Conservation (phyloP, 2,888 invertebrate genomes). For the Monochamus alternatus region DNA sequence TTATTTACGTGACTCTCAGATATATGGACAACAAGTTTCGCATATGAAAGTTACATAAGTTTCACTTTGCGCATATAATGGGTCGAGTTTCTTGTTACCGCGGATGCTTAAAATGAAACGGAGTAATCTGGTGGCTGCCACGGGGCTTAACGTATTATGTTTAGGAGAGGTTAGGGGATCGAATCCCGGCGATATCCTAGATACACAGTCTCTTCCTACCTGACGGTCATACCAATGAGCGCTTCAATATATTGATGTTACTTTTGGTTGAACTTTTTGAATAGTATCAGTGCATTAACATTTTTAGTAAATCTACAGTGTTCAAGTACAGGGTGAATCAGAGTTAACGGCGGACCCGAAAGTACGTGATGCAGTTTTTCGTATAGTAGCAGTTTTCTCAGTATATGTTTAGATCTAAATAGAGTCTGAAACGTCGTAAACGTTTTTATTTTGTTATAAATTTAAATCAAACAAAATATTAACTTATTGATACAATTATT, state of each 20-base stretch:
- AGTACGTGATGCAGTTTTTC: too few species aligned
- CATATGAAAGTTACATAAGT: slow-evolving; percentile 7
- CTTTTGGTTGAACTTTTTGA: too few species aligned
- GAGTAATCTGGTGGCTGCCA: background rate
- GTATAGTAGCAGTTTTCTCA: too few species aligned
- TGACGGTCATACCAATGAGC: background rate
- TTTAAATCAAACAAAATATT: too few species aligned
- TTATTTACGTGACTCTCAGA: slow-evolving; percentile 7
- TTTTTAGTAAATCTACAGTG: too few species aligned
- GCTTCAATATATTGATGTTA: background rate
- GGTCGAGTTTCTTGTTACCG: background rate
- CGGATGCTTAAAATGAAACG: background rate
- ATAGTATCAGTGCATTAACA: too few species aligned
- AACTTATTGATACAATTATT: too few species aligned
- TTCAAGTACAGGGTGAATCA: too few species aligned
- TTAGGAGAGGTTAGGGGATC: background rate
- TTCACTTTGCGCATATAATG: background rate
- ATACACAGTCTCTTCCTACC: background rate
- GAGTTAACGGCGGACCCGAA: too few species aligned
- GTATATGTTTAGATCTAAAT: too few species aligned
- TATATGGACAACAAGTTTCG: slow-evolving; percentile 7
- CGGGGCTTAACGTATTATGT: background rate
- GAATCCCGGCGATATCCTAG: background rate
- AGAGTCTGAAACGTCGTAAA: too few species aligned
- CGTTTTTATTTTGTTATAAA: too few species aligned